Conservation (phyloP, 2,888 invertebrate species). For the Zootermopsis nevadensis region DNA sequence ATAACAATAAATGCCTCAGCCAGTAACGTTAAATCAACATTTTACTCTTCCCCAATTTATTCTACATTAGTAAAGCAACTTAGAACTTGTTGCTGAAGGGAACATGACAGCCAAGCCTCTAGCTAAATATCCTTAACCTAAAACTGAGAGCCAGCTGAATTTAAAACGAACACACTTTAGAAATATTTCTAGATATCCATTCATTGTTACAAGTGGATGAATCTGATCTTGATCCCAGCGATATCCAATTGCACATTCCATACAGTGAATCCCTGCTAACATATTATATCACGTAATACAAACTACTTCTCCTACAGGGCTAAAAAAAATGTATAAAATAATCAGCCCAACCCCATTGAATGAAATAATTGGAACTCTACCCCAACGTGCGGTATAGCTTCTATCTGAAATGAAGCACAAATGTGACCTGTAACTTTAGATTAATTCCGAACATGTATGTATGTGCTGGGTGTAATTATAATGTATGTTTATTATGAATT, state of each 20-base stretch:
- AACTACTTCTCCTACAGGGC: neutral
- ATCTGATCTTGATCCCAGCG: neutral
- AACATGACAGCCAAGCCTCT: neutral
- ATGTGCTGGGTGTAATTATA: conserved; percentile 41
- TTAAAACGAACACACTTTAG: neutral
- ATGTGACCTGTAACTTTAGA: neutral
- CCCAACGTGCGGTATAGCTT: conserved; percentile 4
- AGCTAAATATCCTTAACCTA: neutral
- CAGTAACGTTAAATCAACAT: conserved; percentile 48
- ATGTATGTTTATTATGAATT: conserved; percentile 37
- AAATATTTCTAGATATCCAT: neutral
- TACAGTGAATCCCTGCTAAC: neutral
- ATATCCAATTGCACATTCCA: too few species aligned
- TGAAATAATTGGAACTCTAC: neutral
- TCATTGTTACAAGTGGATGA: neutral
- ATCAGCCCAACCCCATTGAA: neutral
- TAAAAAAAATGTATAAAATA: too few species aligned
- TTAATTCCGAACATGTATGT: conserved; percentile 36
- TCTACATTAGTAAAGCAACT: neutral
- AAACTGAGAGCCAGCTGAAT: neutral
- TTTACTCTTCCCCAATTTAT: neutral
- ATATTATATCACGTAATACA: neutral
- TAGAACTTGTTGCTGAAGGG: neutral
- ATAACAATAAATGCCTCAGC: conserved; percentile 52
- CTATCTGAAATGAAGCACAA: neutral